Conservation (phyloP, 2,797 vertebrate species). For the Cryptoprocta ferox region DNA sequence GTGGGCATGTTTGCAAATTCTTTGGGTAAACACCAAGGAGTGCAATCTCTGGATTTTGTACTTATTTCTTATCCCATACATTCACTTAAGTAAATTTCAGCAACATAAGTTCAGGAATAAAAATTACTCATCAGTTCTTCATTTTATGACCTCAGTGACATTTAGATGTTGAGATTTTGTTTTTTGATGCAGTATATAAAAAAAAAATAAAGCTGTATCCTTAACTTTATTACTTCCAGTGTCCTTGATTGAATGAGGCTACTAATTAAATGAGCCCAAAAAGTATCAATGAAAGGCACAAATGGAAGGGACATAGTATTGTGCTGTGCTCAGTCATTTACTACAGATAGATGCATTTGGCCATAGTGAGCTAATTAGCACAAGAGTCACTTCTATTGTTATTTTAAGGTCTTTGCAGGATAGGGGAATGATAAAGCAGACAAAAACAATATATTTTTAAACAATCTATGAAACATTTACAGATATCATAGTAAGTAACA, state of each 20-base stretch:
- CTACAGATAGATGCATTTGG: background rate
- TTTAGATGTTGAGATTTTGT: slow-evolving; percentile 66
- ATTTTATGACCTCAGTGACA: slow-evolving; percentile 63
- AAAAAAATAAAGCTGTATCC: background rate
- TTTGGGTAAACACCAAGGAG: background rate
- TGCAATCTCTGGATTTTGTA: background rate
- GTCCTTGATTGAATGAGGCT: background rate
- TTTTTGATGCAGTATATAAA: background rate
- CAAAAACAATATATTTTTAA: background rate
- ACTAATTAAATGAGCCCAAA: background rate
- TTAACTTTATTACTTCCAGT: background rate
- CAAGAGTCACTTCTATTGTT: background rate
- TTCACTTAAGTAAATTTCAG: slow-evolving; percentile 61
- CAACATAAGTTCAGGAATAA: slow-evolving; percentile 70
- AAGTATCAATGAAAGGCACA: background rate
- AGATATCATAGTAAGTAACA: background rate
- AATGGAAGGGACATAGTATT: background rate
- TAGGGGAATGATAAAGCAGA: background rate
- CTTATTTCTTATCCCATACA: background rate
- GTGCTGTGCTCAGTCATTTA: background rate
- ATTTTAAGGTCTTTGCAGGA: background rate
- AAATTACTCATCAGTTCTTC: slow-evolving; percentile 74
- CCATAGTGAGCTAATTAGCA: background rate
- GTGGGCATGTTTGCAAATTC: background rate
- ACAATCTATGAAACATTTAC: background rate